phyloP scores from a whole-genome alignment of 2,113 vertebrate genomes.

The Bubalus kerabau region DNA sequence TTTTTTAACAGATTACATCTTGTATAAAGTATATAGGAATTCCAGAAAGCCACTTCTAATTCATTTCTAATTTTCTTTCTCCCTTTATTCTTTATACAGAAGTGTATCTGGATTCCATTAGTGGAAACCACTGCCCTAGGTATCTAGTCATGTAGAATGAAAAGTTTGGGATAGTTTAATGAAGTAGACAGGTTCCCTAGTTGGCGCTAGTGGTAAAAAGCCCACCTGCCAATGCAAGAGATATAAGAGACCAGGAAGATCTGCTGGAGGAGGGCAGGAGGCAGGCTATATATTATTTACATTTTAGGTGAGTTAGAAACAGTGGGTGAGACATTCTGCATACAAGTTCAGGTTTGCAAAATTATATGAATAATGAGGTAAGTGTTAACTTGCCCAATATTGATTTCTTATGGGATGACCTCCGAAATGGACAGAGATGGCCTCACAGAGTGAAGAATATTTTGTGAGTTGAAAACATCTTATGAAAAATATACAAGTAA shows the following conservation, averaged over 20 bases:
- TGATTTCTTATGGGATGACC: not conserved
- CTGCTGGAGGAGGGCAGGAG: not conserved
- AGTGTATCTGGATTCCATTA: not conserved
- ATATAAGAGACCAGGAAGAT: not conserved
- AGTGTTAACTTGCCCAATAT: not conserved
- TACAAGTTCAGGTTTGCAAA: not conserved
- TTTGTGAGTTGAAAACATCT: not conserved
- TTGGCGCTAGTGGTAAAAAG: not conserved
- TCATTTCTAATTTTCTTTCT: not conserved
- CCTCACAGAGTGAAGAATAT: not conserved
- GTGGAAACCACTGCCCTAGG: not conserved
- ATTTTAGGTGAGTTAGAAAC: not conserved
- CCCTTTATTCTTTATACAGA: not conserved
- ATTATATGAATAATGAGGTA: not conserved
- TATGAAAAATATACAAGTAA: not conserved
- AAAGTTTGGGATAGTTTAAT: not conserved
- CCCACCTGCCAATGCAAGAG: not conserved
- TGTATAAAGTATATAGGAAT: not conserved
- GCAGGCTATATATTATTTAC: not conserved
- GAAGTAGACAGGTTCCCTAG: not conserved
- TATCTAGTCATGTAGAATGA: not conserved
- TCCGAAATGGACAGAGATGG: not conserved
- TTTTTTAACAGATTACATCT: not conserved
- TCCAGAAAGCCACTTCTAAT: not conserved
- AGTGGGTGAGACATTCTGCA: not conserved